Evolutionary conservation across 2,888 invertebrate genomes (phyloP), one percentile per base, ranked within the genome.

Genomic region (Geotrupes spiniger): DNA sequence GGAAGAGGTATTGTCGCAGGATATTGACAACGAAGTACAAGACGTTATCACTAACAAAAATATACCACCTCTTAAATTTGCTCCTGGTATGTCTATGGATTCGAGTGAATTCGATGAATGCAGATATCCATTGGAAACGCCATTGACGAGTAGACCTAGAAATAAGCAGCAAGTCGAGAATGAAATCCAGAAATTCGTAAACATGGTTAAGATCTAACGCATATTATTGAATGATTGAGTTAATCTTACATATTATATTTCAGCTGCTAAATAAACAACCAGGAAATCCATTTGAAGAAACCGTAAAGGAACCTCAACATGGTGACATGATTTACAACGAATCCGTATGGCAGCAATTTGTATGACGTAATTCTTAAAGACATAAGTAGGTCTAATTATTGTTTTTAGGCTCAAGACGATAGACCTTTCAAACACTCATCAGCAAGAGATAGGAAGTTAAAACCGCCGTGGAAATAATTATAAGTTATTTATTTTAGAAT

Each of bases 111-210:
- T 49, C 14, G 31, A 54, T 48, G 31, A 44, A 52, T 50, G 38
- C 55, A 53, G 25, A 8, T 33, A 47, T 36, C 49, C 42, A 25
- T 65, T 21, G 4, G 70, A 75, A 33, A 70, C 70, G 6, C 72
- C 72, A 2, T 41, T 71, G 14, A 67, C 63, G n/a, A 69, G 63
- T 52, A 69, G 63, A 56, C 54, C 56, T 9, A 55, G 45, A 36
- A 54, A 36, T n/a, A 53, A 51, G 38, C 55, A 56, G 11, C 56
- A 60, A 31, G 63, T 68, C 0, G 74, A 71, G 44, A 70, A 69
- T 43, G 76, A 77, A 56, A 63, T 78, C 12, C 72, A 74, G 49
- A 75, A 72, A 63, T 78, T 76, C 53, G 73, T 78, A 28, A 71
- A 74, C 66, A 71, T 77, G 75, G 78, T 77, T 59, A 57, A 9